Conservation (phyloP, 2,888 invertebrate species). For the Sycophila texana region DNA sequence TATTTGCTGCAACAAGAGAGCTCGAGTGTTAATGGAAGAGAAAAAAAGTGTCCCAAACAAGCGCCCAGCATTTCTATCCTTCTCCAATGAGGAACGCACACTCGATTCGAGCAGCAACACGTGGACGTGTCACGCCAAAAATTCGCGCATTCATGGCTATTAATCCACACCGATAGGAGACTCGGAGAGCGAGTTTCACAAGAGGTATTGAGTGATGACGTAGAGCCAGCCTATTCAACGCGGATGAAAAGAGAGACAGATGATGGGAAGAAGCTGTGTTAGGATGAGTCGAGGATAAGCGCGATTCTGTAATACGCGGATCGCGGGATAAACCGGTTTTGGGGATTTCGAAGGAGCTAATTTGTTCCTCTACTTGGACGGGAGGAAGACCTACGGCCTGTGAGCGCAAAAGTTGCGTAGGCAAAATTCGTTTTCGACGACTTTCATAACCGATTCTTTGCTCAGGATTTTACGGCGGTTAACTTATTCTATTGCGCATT, state of each 20-base stretch:
- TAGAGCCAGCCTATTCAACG: neutral
- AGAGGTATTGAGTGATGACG: neutral
- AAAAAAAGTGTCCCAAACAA: conserved; percentile 7
- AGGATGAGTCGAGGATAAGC: conserved; percentile 19
- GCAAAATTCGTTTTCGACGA: conserved; percentile 21
- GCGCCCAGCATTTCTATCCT: neutral
- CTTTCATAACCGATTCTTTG: neutral
- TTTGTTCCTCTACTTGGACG: conserved; percentile 19
- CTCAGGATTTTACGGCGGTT: too few relatives aligned
- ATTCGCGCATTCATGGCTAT: conserved; percentile 31
- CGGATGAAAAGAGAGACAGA: neutral
- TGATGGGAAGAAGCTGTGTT: neutral
- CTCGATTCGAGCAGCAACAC: neutral
- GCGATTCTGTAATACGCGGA: conserved; percentile 10
- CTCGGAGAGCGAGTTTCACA: conserved; percentile 27
- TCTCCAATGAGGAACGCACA: neutral
- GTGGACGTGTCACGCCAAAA: conserved; percentile 16
- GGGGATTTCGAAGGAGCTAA: conserved; percentile 39
- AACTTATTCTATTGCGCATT: too few relatives aligned
- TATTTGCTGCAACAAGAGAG: neutral
- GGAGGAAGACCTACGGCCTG: neutral
- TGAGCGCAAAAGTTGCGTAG: neutral
- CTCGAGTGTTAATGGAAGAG: neutral
- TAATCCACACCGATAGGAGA: neutral
- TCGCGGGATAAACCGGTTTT: conserved; percentile 46